These are phyloP conservation scores for Agapornis roseicollis DNA, from an alignment of 2,113 vertebrate species.

Conservation along the genomic window DNA sequence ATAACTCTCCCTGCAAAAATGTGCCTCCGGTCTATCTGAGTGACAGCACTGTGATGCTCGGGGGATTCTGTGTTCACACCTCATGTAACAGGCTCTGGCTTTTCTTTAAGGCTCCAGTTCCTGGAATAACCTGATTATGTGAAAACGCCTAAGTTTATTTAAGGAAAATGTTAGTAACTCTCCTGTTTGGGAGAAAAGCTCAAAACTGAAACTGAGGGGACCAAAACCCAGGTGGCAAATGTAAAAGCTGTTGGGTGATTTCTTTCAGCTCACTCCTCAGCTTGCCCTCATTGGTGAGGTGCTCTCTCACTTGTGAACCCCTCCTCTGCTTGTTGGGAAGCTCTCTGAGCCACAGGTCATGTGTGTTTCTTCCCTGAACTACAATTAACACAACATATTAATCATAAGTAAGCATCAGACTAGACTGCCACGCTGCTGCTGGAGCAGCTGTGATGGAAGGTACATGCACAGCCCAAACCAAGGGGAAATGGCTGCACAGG, in stretches of 20 bases:
- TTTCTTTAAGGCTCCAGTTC: background rate
- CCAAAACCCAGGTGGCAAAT: background rate
- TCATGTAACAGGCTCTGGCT: background rate
- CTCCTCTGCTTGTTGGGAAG: background rate
- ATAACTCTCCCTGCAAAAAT: background rate
- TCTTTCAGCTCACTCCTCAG: background rate
- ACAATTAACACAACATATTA: background rate
- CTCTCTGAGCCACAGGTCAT: background rate
- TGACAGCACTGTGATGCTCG: background rate
- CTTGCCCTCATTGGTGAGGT: background rate
- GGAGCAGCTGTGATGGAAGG: background rate
- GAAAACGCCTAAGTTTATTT: background rate
- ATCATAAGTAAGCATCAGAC: background rate
- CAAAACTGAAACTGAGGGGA: background rate
- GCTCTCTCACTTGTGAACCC: background rate
- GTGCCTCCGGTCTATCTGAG: background rate
- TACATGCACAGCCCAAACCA: background rate
- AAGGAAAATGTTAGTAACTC: background rate
- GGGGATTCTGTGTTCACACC: background rate
- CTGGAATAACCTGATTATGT: conserved; percentile 5
- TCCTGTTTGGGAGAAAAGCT: background rate
- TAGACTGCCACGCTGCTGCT: rapidly evolving
- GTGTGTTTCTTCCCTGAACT: background rate
- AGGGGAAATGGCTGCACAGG: background rate
- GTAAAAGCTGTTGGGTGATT: background rate